These are phyloP conservation scores for Andrena marginata DNA, from an alignment of 2,888 invertebrate genomes.

Conservation along the genomic window DNA sequence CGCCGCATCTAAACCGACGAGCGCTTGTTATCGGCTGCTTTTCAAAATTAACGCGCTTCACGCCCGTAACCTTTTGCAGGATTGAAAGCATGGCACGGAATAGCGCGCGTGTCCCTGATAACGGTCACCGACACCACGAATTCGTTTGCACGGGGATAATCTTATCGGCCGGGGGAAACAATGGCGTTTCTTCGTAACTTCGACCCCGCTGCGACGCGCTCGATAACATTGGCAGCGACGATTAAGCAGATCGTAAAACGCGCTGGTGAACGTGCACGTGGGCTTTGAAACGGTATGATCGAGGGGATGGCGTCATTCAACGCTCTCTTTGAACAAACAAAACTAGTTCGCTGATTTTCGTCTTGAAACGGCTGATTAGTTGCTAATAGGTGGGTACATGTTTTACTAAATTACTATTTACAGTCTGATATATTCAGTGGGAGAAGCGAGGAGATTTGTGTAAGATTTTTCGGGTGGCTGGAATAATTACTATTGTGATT, in stretches of 20 bases:
- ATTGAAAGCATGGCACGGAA: constrained; percentile 19
- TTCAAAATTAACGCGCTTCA: constrained; percentile 54
- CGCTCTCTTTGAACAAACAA: too few relatives aligned
- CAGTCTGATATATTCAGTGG: too few relatives aligned
- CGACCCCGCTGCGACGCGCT: constrained; percentile 12
- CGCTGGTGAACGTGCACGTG: neutral
- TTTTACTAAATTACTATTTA: too few relatives aligned
- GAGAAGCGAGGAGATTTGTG: too few relatives aligned
- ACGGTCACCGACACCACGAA: constrained; percentile 48
- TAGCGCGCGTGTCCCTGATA: constrained; percentile 34
- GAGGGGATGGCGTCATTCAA: neutral
- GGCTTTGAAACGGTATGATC: neutral
- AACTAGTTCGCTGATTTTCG: too few relatives aligned
- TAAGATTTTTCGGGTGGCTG: too few relatives aligned
- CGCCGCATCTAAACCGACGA: constrained; percentile 39
- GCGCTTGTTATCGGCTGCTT: constrained; percentile 51
- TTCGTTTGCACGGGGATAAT: constrained; percentile 30
- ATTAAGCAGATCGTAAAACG: neutral
- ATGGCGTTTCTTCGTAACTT: constrained; percentile 10
- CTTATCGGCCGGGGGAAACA: constrained; percentile 43
- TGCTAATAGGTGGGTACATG: too few relatives aligned
- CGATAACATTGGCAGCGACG: constrained; percentile 8
- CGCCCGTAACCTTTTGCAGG: constrained; percentile 25
- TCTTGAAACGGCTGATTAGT: too few relatives aligned
- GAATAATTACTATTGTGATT: too few relatives aligned